Percentiles rank a stretch among this genome's conserved stretches.
These are phyloP conservation scores for Pseudomugil gertrudae DNA, from an alignment of 2,797 vertebrate genomes.

Conservation along the genomic window DNA sequence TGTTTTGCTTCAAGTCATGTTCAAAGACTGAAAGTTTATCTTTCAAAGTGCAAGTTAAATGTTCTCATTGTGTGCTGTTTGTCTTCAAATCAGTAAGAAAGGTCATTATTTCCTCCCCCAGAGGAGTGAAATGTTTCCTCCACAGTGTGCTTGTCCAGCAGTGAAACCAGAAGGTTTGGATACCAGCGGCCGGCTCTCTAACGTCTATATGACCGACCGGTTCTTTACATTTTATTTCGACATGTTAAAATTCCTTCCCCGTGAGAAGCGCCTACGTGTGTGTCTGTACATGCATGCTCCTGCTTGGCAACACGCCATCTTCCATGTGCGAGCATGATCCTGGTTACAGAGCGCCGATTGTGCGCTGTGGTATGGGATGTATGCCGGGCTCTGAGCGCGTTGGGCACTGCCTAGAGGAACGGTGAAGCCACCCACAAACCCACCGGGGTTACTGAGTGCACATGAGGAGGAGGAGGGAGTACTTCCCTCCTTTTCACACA, in stretches of 20 bases:
- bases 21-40: not conserved
- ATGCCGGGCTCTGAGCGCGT: constrained; percentile 47
- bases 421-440: constrained; percentile 65
- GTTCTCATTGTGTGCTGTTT: not conserved
- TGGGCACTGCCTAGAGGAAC: constrained; percentile 55
- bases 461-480: constrained; percentile 30
- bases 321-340: constrained; percentile 45
- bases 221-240: not conserved
- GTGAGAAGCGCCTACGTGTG: not conserved
- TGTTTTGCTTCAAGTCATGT: not conserved
- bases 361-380: constrained; percentile 72
- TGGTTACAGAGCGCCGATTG: constrained; percentile 70
- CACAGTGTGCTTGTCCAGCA: too few relatives aligned
- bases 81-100: not conserved
- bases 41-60: not conserved
- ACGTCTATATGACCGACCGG: not conserved
- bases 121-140: not conserved
- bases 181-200: not conserved
- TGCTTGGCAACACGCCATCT: constrained; percentile 44
- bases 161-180: not conserved
- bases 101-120: not conserved
- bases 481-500: constrained; percentile 62
- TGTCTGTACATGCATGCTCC: constrained; percentile 16
- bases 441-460: constrained; percentile 74
- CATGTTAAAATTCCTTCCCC: not conserved